phyloP scores from a whole-genome alignment of 1,140 invertebrate species.

The Orchestia grillus region DNA sequence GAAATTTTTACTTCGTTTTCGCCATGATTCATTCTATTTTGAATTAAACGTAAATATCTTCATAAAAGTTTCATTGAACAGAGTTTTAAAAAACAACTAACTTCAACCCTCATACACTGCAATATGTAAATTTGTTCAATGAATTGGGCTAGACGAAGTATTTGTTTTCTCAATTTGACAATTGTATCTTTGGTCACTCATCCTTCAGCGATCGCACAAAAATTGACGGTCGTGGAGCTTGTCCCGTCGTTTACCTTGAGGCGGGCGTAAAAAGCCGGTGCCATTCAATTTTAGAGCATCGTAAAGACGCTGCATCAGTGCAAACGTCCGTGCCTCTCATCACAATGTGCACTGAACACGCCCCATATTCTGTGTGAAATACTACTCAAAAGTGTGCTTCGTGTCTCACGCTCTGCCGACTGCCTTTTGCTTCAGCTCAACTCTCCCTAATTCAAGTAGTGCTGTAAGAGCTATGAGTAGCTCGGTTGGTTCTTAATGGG shows the following conservation, averaged over 20 bases:
- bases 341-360: neutral
- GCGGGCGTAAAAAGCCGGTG: neutral
- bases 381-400: neutral
- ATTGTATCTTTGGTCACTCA: neutral
- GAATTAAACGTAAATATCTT: neutral
- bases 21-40: neutral
- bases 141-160: neutral
- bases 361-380: neutral
- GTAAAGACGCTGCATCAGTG: slow-evolving; percentile 32
- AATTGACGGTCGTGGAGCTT: neutral
- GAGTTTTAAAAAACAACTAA: neutral
- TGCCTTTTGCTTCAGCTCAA: neutral
- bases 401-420: neutral
- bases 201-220: neutral
- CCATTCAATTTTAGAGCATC: slow-evolving; percentile 20
- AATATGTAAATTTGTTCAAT: neutral
- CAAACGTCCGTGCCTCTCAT: neutral
- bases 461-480: neutral
- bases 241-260: neutral
- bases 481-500: too few species aligned
- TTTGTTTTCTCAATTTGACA: neutral
- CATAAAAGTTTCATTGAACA: neutral
- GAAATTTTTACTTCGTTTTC: neutral
- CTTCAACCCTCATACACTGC: too few species aligned
- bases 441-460: neutral